Evolutionary conservation across 1,140 invertebrate species (phyloP).

Genomic region (Cheumatopsyche charites): DNA sequence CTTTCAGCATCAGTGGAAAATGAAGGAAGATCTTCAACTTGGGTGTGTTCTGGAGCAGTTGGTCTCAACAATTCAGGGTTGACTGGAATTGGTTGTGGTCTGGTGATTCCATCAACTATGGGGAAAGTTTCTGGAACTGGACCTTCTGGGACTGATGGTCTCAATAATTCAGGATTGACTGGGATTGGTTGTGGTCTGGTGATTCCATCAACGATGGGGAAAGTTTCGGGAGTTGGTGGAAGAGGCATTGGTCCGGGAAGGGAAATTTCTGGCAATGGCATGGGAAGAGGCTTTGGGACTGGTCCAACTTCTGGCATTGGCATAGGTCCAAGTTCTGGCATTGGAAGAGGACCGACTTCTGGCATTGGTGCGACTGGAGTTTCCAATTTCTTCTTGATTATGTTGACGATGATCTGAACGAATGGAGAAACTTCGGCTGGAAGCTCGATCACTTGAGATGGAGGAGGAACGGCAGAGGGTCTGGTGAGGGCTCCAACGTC

Average conservation of each 20-base stretch:
- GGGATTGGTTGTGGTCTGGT: neutral
- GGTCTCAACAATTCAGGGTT: neutral
- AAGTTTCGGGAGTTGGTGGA: neutral
- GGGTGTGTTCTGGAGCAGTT: neutral
- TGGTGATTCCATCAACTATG: too few species aligned
- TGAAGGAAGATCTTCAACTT: neutral
- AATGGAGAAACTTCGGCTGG: constrained; percentile 26
- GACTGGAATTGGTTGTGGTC: neutral
- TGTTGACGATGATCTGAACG: constrained; percentile 37
- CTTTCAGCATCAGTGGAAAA: neutral
- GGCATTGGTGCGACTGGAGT: constrained; percentile 2
- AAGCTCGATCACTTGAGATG: constrained; percentile 5
- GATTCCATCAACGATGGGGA: neutral
- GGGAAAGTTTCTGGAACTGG: neutral
- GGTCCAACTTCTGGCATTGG: constrained; percentile 13
- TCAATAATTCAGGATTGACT: neutral
- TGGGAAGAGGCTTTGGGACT: neutral
- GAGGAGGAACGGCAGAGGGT: neutral
- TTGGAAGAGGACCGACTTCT: constrained; percentile 15
- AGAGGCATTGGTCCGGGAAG: neutral
- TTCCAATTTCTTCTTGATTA: neutral
- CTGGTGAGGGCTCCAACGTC: neutral
- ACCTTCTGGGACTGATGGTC: neutral
- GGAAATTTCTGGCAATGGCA: neutral
- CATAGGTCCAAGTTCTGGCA: neutral